phyloP scores from a whole-genome alignment of 2,888 invertebrate genomes.

The Mythimna impura region DNA sequence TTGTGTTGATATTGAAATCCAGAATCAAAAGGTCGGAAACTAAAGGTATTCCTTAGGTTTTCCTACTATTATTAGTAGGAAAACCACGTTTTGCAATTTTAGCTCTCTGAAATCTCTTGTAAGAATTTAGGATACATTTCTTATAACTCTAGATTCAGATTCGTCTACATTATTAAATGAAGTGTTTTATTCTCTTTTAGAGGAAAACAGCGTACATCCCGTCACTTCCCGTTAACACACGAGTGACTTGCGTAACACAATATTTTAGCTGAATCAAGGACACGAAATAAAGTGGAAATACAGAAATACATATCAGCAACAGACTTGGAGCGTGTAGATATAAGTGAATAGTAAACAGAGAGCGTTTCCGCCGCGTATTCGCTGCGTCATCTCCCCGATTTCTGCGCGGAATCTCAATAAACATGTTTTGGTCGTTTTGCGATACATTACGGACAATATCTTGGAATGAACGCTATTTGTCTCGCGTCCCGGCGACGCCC shows the following conservation, averaged over 20 bases:
- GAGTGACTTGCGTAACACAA: conserved; percentile 40
- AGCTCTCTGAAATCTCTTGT: background rate
- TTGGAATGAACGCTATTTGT: conserved; percentile 78
- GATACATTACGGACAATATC: conserved; percentile 77
- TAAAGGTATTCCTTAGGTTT: background rate
- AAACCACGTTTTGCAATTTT: background rate
- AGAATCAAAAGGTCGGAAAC: background rate
- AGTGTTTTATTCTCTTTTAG: conserved; percentile 36
- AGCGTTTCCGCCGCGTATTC: conserved; percentile 41
- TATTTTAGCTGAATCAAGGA: conserved; percentile 47
- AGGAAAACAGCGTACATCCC: conserved; percentile 19
- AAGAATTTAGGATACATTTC: background rate
- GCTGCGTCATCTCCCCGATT: conserved; percentile 60
- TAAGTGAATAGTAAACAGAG: conserved; percentile 61
- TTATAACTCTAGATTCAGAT: conserved; percentile 15
- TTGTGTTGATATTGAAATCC: background rate
- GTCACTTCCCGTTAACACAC: conserved; percentile 29
- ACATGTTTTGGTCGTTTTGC: conserved; percentile 72
- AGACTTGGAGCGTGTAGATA: conserved; percentile 31
- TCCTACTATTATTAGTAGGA: no score
- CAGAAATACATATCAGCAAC: conserved; percentile 43
- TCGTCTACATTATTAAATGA: conserved; percentile 24
- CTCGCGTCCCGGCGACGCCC: conserved; percentile 55
- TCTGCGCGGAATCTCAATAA: conserved; percentile 67
- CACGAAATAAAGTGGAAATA: conserved; percentile 46